A percentile compares a stretch with the other conserved stretches of the same genome.
phyloP scores from a whole-genome alignment of 2,113 vertebrate species.

The Pseudorasbora parva region DNA sequence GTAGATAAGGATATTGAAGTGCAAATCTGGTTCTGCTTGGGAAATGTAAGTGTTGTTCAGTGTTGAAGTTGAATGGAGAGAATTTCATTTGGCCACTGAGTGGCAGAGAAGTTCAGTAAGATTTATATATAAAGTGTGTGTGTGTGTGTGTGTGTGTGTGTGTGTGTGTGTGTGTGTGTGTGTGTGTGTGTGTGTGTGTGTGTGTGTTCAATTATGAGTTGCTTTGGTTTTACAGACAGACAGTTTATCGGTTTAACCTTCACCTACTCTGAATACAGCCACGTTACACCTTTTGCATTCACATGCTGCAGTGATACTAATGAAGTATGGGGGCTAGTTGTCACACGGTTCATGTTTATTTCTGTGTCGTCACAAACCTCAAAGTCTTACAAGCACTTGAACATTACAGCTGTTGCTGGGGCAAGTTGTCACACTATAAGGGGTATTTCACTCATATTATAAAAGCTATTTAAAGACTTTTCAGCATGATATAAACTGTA shows the following conservation, averaged over 20 bases:
- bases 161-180: too few species aligned
- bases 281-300: background rate
- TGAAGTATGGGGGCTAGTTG: background rate
- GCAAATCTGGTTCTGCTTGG: background rate
- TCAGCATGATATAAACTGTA: background rate
- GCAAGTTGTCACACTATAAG: background rate
- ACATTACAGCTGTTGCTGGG: background rate
- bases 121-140: conserved; percentile 14
- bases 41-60: background rate
- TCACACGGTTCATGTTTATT: background rate
- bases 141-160: background rate
- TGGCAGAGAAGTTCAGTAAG: conserved; percentile 78
- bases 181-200: background rate
- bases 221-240: background rate
- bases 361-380: background rate
- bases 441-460: background rate
- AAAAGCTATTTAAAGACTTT: background rate
- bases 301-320: background rate
- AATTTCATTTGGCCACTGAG: conserved; percentile 75
- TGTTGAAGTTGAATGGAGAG: conserved; percentile 42
- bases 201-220: conserved; percentile 8
- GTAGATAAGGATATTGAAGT: background rate
- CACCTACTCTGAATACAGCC: background rate
- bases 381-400: background rate
- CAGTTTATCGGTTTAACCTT: background rate